Evolutionary conservation across 2,888 invertebrate species (phyloP).

Genomic region (Metopia argyrocephala): DNA sequence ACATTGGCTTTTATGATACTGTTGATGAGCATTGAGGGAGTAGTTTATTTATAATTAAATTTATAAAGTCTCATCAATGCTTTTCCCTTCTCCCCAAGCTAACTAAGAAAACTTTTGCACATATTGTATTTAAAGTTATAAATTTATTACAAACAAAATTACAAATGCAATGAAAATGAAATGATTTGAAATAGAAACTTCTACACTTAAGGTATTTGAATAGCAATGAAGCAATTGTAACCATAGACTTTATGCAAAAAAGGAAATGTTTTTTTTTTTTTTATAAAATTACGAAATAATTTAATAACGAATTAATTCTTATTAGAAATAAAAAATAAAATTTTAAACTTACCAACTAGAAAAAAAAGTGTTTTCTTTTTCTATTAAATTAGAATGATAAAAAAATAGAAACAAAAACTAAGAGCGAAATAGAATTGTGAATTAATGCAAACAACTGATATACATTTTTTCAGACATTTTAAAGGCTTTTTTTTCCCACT

Average conservation of each 20-base stretch:
- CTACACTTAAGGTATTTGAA: conserved; percentile 32
- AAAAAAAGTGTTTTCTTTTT: too few relatives aligned
- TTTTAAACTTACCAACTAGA: too few relatives aligned
- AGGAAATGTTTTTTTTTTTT: conserved; percentile 43
- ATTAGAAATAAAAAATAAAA: neutral
- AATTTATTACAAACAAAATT: conserved; percentile 17
- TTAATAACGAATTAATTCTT: neutral
- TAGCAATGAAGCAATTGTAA: conserved; percentile 12
- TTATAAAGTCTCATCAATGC: conserved; percentile 12
- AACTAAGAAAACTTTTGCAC: too few relatives aligned
- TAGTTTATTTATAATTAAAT: conserved; percentile 44
- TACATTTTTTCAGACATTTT: too few relatives aligned
- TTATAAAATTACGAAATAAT: conserved; percentile 1
- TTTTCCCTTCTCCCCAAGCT: neutral
- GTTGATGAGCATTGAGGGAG: conserved; percentile 42
- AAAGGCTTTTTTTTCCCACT: too few relatives aligned
- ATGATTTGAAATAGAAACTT: neutral
- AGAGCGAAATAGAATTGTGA: too few relatives aligned
- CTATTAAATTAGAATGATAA: too few relatives aligned
- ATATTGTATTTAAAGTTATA: conserved; percentile 15
- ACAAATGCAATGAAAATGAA: conserved; percentile 16
- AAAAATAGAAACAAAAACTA: too few relatives aligned
- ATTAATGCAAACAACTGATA: too few relatives aligned
- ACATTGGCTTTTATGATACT: neutral
- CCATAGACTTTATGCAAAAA: conserved; percentile 47